Evolutionary conservation across 2,888 invertebrate species (phyloP), one percentile per base, ranked within the genome.

Genomic region (Luperina nickerlii): DNA sequence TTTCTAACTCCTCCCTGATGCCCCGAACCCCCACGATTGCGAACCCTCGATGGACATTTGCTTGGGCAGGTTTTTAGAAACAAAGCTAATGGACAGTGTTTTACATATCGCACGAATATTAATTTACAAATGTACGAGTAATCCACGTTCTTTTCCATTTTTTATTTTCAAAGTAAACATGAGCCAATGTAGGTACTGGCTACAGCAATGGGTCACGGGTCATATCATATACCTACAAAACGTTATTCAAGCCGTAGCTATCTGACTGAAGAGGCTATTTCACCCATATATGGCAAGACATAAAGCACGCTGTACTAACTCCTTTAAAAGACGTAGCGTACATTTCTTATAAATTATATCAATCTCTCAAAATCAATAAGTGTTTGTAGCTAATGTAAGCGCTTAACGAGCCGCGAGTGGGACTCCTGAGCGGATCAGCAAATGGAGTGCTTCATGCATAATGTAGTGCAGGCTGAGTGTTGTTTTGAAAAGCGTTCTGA

Each of bases 391-490:
- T 96, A 96, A 96, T 96, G 96, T 96, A 96, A 94, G 96, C 96
- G 96, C 95, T 96, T 96, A 96, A 96, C 96, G 96, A 96, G 96
- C 95, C 96, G 95, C 95, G 96, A 95, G 95, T 94, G 95, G 95
- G 95, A 94, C 95, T 95, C 94, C 93, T 96, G 96, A 97, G 96
- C 96, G 96, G 96, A 96, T 96, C 96, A 96, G 94, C 96, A 96
- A 96, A 96, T 96, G 96, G 96, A 97, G 96, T 96, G 96, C 95
- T 95, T 96, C 96, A 96, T 97, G 96, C 96, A 97, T 97, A 96
- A 97, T 97, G 97, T 96, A 97, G 95, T 94, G 91, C 93, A 91
- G 94, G 91, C 96, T 95, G 96, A 96, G 96, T 96, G 96, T 96
- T 96, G 97, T 96, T 96, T 96, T 96, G 95, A 96, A 96, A 96